Conservation (phyloP, 1,140 invertebrate genomes). For the Brachystomella parvula region DNA sequence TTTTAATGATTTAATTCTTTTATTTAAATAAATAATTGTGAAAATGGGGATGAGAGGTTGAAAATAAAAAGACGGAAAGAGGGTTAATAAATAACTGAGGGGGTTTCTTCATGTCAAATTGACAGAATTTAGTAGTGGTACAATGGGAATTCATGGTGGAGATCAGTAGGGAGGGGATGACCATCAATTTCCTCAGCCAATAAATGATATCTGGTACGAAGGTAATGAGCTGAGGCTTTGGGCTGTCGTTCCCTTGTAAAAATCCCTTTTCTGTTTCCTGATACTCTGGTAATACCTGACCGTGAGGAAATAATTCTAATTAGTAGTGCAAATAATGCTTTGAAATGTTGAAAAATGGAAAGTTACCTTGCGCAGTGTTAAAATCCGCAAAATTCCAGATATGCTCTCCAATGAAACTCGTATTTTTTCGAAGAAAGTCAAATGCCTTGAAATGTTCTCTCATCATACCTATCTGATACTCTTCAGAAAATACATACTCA, state of each 20-base stretch:
- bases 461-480: conserved; percentile 55
- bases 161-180: conserved; percentile 28
- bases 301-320: not conserved
- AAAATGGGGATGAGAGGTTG: too few species aligned
- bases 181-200: conserved; percentile 30
- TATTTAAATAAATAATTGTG: too few species aligned
- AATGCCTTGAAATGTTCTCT: conserved; percentile 51
- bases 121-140: too few species aligned
- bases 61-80: too few species aligned
- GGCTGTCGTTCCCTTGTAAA: conserved; percentile 54
- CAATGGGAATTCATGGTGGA: conserved; percentile 18
- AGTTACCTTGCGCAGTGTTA: conserved; percentile 44
- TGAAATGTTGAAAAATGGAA: not conserved
- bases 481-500: conserved; percentile 52
- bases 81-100: too few species aligned
- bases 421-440: conserved; percentile 45
- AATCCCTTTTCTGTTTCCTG: conserved; percentile 54
- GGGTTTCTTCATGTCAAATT: too few species aligned
- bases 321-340: not conserved
- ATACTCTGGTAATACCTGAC: conserved; percentile 45
- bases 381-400: conserved; percentile 63
- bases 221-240: conserved; percentile 49
- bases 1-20: too few species aligned
- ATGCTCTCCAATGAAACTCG: conserved; percentile 54
- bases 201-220: conserved; percentile 44